Evolutionary conservation across 2,888 invertebrate genomes (phyloP).

Genomic region (Drosophila siamana): DNA sequence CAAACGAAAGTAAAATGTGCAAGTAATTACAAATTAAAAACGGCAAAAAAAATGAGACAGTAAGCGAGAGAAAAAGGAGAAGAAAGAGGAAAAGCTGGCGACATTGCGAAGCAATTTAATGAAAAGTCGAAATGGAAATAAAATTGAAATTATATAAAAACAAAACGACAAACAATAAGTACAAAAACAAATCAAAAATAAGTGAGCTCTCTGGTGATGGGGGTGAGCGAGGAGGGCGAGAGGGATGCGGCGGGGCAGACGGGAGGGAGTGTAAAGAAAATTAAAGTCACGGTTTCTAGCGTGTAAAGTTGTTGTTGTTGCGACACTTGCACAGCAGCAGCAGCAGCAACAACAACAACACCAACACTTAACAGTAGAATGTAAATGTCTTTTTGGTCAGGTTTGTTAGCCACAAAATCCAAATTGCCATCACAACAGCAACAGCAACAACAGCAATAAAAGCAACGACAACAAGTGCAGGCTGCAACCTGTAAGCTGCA

Average conservation of each 20-base stretch:
- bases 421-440: constrained; percentile 73
- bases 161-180: constrained; percentile 19
- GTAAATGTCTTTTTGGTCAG: constrained; percentile 80
- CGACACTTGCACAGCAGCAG: constrained; percentile 63
- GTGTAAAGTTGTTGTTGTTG: constrained; percentile 75
- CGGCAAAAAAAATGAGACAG: constrained; percentile 32
- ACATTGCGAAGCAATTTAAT: constrained; percentile 73
- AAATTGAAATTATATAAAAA: constrained; percentile 76
- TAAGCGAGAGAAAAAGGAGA: constrained; percentile 5
- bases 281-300: constrained; percentile 82
- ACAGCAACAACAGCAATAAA: constrained; percentile 52
- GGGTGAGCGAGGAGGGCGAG: constrained; percentile 22
- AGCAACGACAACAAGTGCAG: constrained; percentile 62
- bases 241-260: constrained; percentile 7
- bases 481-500: constrained; percentile 48
- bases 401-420: constrained; percentile 76
- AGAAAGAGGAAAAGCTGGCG: constrained; percentile 52
- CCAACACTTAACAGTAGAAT: constrained; percentile 71
- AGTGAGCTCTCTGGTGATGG: constrained; percentile 21
- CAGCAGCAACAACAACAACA: constrained; percentile 42
- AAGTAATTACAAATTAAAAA: constrained; percentile 76
- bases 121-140: constrained; percentile 67
- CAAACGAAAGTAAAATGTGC: constrained; percentile 75
- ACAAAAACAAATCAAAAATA: constrained; percentile 70
- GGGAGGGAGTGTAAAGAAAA: constrained; percentile 62